Percentiles rank a stretch among this genome's conserved stretches.
Evolutionary conservation across 2,888 invertebrate genomes (phyloP).

Genomic region (Athetis lepigone): DNA sequence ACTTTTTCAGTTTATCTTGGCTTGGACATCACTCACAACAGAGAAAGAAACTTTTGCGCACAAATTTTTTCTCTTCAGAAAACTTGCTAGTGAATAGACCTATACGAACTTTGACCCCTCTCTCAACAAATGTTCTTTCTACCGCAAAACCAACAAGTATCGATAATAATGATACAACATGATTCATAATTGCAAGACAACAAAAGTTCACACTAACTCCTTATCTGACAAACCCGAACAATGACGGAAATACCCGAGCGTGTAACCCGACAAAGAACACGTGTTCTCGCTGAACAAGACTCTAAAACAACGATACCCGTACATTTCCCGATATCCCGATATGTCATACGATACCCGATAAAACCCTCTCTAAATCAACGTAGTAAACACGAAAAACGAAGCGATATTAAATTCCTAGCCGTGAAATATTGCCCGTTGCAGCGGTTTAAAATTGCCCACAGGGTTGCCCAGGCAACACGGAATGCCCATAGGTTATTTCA

Average conservation of each 20-base stretch:
- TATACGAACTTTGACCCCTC: too few relatives aligned
- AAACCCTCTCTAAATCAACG: constrained; percentile 54
- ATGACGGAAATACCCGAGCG: constrained; percentile 18
- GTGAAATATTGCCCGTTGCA: constrained; percentile 57
- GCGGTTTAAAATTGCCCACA: constrained; percentile 57
- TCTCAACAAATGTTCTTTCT: too few relatives aligned
- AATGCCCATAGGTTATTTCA: constrained; percentile 18
- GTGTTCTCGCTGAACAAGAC: not conserved
- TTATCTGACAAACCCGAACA: constrained; percentile 1
- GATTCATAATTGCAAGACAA: not conserved
- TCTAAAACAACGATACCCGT: constrained; percentile 20
- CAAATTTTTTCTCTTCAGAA: too few relatives aligned
- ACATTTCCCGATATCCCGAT: constrained; percentile 30
- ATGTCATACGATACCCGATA: constrained; percentile 45
- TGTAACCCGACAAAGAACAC: constrained; percentile 23
- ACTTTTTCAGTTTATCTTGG: too few relatives aligned
- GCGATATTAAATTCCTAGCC: constrained; percentile 62
- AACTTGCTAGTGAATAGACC: too few relatives aligned
- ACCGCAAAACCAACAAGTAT: too few relatives aligned
- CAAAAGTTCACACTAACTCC: not conserved
- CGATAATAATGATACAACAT: not conserved
- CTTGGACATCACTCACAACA: too few relatives aligned
- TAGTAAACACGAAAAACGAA: constrained; percentile 63
- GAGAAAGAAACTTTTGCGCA: too few relatives aligned
- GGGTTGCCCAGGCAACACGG: constrained; percentile 14